Percentiles rank a stretch among this genome's conserved stretches.
phyloP scores from a whole-genome alignment of 2,797 vertebrate genomes.

The Sarcophilus harrisii region DNA sequence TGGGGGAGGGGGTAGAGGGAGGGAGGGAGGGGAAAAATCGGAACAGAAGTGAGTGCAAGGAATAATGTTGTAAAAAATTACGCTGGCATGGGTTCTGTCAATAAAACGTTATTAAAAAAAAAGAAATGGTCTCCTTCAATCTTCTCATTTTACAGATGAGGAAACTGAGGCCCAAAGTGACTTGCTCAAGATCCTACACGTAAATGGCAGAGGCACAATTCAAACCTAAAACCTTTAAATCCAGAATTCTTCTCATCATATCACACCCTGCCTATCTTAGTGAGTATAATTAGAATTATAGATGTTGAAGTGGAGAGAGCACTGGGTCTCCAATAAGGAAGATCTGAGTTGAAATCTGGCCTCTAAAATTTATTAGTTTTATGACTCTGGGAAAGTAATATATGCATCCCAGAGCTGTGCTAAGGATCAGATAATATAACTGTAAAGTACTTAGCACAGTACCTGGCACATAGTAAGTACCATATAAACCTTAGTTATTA shows the following conservation, averaged over 20 bases:
- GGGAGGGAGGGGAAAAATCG: too few species aligned
- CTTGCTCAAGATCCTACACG: not conserved
- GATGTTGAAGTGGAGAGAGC: not conserved
- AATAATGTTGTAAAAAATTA: too few species aligned
- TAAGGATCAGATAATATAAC: constrained; percentile 4
- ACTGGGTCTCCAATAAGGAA: not conserved
- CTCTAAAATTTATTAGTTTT: not conserved
- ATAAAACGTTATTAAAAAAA: too few species aligned
- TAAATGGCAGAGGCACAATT: not conserved
- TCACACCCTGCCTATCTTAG: not conserved
- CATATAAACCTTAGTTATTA: not conserved
- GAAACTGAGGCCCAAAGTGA: not conserved
- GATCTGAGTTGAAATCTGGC: not conserved
- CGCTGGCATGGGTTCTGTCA: too few species aligned
- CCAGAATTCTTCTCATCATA: not conserved
- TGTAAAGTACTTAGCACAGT: not conserved
- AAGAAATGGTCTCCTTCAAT: not conserved
- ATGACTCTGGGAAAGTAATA: not conserved
- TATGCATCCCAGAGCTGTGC: not conserved
- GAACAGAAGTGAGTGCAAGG: too few species aligned
- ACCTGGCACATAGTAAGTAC: not conserved
- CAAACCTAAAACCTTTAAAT: not conserved
- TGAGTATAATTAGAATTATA: not conserved
- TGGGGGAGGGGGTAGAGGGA: too few species aligned
- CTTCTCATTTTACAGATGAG: not conserved